Percentiles rank a stretch among this genome's conserved stretches.
phyloP scores from a whole-genome alignment of 1,140 invertebrate species.

The Lordiphosa stackelbergi region DNA sequence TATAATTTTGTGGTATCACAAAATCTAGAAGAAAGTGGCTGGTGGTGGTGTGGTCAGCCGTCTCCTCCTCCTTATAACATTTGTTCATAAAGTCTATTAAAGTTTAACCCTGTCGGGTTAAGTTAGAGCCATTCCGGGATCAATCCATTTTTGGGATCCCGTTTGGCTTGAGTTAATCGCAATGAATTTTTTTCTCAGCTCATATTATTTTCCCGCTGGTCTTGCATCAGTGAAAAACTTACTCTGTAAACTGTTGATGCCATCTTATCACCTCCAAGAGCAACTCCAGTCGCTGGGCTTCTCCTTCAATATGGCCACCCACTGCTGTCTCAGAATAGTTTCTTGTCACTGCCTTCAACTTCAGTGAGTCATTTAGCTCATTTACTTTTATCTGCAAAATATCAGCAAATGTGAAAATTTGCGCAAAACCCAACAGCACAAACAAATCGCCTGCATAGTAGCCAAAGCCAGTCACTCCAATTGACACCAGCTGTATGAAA shows the following conservation, averaged over 20 bases:
- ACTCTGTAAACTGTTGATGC: constrained; percentile 58
- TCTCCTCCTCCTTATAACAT: no score
- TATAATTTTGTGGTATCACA: no score
- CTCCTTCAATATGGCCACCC: background rate
- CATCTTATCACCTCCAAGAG: constrained; percentile 50
- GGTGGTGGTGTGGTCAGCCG: no score
- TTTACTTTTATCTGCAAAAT: constrained; percentile 37
- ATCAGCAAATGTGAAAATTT: constrained; percentile 42
- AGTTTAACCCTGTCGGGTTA: no score
- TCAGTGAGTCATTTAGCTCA: constrained; percentile 22
- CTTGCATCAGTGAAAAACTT: no score
- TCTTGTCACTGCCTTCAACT: constrained; percentile 11
- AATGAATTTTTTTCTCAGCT: no score
- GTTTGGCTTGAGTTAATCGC: no score
- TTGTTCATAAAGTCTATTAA: no score
- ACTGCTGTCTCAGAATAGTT: background rate
- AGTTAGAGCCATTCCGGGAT: no score
- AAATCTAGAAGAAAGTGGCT: no score
- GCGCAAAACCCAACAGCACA: constrained; percentile 32
- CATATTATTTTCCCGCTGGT: no score
- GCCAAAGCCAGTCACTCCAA: constrained; percentile 32
- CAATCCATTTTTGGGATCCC: no score
- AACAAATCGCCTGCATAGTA: constrained; percentile 48
- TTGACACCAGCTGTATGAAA: constrained; percentile 30
- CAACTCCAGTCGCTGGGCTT: background rate